Evolutionary conservation across 1,140 invertebrate species (phyloP).

Genomic region (Papilio polytes): DNA sequence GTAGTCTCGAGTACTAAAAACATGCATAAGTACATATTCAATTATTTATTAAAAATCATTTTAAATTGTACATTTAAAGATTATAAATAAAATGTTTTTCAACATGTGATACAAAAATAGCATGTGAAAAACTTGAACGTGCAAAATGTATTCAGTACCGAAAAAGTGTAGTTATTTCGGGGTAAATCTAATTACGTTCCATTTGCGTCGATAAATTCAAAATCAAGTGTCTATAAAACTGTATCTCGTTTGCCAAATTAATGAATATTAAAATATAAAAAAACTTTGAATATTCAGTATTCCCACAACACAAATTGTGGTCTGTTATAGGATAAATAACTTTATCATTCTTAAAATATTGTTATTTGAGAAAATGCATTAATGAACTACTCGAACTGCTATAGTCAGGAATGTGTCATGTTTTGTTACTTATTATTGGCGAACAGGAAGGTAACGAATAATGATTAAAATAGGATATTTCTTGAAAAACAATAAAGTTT

Average conservation of each 20-base stretch:
- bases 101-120: not conserved
- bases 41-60: too few relatives aligned
- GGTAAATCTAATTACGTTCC: not conserved
- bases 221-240: not conserved
- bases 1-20: too few relatives aligned
- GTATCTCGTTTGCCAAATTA: not conserved
- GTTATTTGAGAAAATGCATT: too few relatives aligned
- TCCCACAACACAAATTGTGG: not conserved
- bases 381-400: too few relatives aligned
- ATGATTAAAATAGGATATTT: too few relatives aligned
- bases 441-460: too few relatives aligned
- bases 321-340: not conserved
- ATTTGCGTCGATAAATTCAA: not conserved
- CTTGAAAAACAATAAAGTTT: too few relatives aligned
- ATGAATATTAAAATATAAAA: not conserved
- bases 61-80: too few relatives aligned
- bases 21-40: too few relatives aligned
- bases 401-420: too few relatives aligned
- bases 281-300: not conserved
- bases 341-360: too few relatives aligned
- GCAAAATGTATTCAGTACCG: not conserved
- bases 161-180: conserved; percentile 1
- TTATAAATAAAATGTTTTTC: not conserved
- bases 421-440: too few relatives aligned
- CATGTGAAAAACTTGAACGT: not conserved